Percentiles rank a stretch among this genome's conserved stretches.
Conservation (phyloP, 2,797 vertebrate species). For the Hippopotamyrus pictus region DNA sequence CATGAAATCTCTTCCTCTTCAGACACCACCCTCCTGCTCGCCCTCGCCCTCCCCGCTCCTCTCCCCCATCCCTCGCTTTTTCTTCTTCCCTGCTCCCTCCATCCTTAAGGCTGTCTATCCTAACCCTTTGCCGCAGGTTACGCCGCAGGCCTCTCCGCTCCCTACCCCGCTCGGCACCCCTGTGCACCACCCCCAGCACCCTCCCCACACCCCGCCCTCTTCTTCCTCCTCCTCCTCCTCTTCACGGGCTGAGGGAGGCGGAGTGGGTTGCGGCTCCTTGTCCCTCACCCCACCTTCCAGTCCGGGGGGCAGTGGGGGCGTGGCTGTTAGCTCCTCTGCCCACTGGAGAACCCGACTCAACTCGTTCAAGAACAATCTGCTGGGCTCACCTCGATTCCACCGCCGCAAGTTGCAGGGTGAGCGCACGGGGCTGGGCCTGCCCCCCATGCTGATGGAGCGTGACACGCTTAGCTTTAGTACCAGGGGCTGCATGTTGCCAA, state of each 20-base stretch:
- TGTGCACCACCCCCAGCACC: slow-evolving; percentile 75
- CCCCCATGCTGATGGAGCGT: not conserved
- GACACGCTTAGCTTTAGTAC: not conserved
- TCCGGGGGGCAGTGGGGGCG: slow-evolving; percentile 61
- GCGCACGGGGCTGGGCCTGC: not conserved
- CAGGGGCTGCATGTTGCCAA: not conserved
- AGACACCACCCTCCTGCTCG: slow-evolving; percentile 62
- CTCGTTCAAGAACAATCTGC: slow-evolving; percentile 88
- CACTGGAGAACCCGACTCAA: slow-evolving; percentile 88
- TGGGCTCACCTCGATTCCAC: slow-evolving; percentile 87
- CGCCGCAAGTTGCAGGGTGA: slow-evolving; percentile 86
- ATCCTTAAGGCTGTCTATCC: slow-evolving; percentile 66
- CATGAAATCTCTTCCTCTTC: slow-evolving; percentile 76
- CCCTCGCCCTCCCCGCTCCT: slow-evolving; percentile 65
- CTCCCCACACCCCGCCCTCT: slow-evolving; percentile 73
- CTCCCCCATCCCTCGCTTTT: slow-evolving; percentile 68
- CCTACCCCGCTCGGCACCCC: slow-evolving; percentile 83
- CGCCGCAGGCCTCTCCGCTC: slow-evolving; percentile 76
- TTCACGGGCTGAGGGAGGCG: slow-evolving; percentile 64
- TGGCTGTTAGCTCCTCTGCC: slow-evolving; percentile 76
- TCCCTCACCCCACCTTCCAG: slow-evolving; percentile 79
- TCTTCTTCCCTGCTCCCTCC: slow-evolving; percentile 69
- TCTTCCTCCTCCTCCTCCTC: slow-evolving; percentile 80
- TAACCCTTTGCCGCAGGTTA: slow-evolving; percentile 71
- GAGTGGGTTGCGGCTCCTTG: slow-evolving; percentile 60